These are phyloP conservation scores for Porites evermanni DNA, from an alignment of 92 coral and sea anemone genomes.

Conservation along the genomic window DNA sequence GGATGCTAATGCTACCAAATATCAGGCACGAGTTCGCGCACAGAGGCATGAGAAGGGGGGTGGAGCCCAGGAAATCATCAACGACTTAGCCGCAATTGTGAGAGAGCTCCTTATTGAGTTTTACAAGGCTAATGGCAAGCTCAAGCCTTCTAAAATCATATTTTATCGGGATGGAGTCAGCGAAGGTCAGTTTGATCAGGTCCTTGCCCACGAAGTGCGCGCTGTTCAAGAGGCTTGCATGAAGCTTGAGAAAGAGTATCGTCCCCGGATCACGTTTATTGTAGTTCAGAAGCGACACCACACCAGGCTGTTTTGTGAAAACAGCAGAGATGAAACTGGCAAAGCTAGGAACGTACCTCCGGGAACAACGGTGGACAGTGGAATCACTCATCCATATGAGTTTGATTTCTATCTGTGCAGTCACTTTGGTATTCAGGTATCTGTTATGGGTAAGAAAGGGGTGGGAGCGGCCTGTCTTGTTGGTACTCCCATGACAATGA, in stretches of 20 bases:
- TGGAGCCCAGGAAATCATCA: constrained; percentile 86
- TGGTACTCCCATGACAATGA: too few relatives aligned
- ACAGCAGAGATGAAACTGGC: constrained; percentile 79
- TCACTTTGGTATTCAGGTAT: constrained; percentile 93
- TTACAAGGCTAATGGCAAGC: constrained; percentile 23
- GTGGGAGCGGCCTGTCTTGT: too few relatives aligned
- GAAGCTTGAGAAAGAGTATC: too few relatives aligned
- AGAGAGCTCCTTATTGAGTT: constrained; percentile 68
- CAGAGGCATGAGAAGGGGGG: constrained; percentile 75
- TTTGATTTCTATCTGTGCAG: too few relatives aligned
- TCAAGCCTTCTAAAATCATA: too few relatives aligned
- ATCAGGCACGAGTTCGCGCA: constrained; percentile 83
- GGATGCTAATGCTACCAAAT: constrained; percentile 77
- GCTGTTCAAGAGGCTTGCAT: too few relatives aligned
- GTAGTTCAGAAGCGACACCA: constrained; percentile 98
- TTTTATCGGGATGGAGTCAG: too few relatives aligned
- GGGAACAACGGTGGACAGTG: constrained; percentile 94
- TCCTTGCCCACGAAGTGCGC: too few relatives aligned
- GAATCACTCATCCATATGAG: constrained; percentile 93
- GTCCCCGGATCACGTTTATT: constrained; percentile 87
- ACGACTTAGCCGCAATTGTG: constrained; percentile 76
- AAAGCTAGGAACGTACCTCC: constrained; percentile 82
- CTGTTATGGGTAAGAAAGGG: too few relatives aligned
- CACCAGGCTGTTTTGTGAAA: constrained; percentile 82
- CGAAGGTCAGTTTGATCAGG: too few relatives aligned